Evolutionary conservation across 2,888 invertebrate species (phyloP).

Genomic region (Teinopalpus imperialis): DNA sequence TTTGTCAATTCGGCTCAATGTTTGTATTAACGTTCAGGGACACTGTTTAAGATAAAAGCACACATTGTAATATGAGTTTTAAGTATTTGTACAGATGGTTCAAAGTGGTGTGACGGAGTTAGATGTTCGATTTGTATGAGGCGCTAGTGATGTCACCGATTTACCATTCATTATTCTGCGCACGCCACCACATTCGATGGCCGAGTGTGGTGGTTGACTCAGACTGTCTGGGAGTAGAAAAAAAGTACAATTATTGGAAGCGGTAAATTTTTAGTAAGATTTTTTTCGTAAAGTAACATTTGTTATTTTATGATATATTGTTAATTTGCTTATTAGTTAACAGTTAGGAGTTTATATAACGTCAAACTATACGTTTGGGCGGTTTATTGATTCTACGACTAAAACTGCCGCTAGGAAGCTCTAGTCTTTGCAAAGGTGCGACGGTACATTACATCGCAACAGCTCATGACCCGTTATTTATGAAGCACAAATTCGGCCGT

Average conservation of each 20-base stretch:
- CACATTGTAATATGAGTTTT: slow-evolving; percentile 45
- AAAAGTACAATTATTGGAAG: slow-evolving; percentile 11
- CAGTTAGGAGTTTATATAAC: too few species aligned
- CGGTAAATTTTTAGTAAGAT: slow-evolving; percentile 1
- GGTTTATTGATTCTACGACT: too few species aligned
- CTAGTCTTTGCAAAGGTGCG: too few species aligned
- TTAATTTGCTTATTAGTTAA: too few species aligned
- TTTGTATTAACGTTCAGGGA: slow-evolving; percentile 54
- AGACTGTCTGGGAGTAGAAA: slow-evolving; percentile 47
- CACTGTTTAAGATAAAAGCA: slow-evolving; percentile 37
- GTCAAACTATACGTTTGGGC: too few species aligned
- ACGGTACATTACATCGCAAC: too few species aligned
- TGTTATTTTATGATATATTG: too few species aligned
- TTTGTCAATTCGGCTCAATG: slow-evolving; percentile 45
- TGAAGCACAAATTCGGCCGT: too few species aligned
- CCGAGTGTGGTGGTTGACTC: slow-evolving; percentile 58
- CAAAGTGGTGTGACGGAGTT: slow-evolving; percentile 37
- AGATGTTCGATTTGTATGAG: slow-evolving; percentile 44
- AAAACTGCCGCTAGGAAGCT: too few species aligned
- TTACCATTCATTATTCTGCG: slow-evolving; percentile 72
- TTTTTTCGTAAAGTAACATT: too few species aligned
- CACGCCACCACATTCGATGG: slow-evolving; percentile 53
- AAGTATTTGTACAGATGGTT: slow-evolving; percentile 40
- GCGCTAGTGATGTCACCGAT: slow-evolving; percentile 61
- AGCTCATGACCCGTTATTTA: too few species aligned